A percentile compares a stretch with the other conserved stretches of the same genome.
Evolutionary conservation across 2,113 vertebrate species (phyloP).

Genomic region (Rissa tridactyla): DNA sequence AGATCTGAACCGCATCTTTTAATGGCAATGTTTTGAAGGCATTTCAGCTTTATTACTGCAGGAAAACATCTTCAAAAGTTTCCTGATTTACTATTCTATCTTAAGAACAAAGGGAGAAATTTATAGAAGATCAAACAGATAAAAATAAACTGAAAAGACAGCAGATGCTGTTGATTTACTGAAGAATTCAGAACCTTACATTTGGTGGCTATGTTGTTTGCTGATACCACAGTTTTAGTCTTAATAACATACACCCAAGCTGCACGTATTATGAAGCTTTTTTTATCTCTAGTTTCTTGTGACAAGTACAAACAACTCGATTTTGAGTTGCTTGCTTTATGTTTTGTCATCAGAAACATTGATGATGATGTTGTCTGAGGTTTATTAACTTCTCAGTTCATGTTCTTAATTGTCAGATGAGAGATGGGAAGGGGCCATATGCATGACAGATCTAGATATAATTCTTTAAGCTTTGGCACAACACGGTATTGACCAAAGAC

Average conservation of each 20-base stretch:
- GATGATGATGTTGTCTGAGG: not conserved
- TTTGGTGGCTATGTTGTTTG: slow-evolving; percentile 34
- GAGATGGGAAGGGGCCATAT: not conserved
- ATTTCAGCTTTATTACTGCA: slow-evolving; percentile 15
- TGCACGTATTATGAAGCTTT: not conserved
- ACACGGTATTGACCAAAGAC: not conserved
- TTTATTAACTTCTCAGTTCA: not conserved
- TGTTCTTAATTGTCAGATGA: not conserved
- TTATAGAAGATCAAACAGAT: slow-evolving; percentile 54
- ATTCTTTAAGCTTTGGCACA: not conserved
- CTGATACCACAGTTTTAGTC: slow-evolving; percentile 21
- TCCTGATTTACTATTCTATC: slow-evolving; percentile 50
- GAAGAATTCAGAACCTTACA: slow-evolving; percentile 15
- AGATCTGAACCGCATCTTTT: not conserved
- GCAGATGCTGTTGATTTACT: slow-evolving; percentile 47
- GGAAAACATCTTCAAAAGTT: slow-evolving; percentile 37
- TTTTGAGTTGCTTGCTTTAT: not conserved
- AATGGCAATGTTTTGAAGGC: not conserved
- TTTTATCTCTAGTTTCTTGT: not conserved
- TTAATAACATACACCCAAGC: slow-evolving; percentile 6
- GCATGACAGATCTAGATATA: rapidly evolving
- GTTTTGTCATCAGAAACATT: not conserved
- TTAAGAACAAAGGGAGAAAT: slow-evolving; percentile 61
- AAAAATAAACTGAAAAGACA: slow-evolving; percentile 50
- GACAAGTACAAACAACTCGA: not conserved